These are phyloP conservation scores for Coelopa pilipes DNA, from an alignment of 2,888 invertebrate species.

Conservation along the genomic window DNA sequence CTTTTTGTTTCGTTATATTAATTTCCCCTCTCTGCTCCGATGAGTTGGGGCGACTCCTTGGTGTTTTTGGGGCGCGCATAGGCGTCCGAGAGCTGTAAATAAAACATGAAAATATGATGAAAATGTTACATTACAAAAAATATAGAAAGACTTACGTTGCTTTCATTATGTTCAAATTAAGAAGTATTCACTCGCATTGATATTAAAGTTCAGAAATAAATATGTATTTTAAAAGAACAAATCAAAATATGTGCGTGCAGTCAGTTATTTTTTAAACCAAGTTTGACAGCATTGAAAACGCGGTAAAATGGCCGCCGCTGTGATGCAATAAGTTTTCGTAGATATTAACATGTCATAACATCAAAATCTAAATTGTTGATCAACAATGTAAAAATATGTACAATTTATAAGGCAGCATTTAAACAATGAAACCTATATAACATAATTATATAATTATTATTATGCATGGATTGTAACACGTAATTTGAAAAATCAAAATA, in stretches of 20 bases:
- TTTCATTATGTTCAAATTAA: conserved; percentile 38
- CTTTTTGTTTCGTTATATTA: conserved; percentile 63
- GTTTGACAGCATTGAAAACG: conserved; percentile 37
- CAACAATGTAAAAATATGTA: too few relatives aligned
- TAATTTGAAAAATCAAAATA: too few relatives aligned
- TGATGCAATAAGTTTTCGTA: not conserved
- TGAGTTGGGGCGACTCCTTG: conserved; percentile 43
- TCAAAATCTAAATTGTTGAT: too few relatives aligned
- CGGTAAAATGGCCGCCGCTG: conserved; percentile 21
- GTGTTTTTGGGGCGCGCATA: conserved; percentile 53
- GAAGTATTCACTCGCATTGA: too few relatives aligned
- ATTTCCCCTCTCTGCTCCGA: conserved; percentile 41
- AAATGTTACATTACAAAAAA: not conserved
- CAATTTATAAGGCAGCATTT: too few relatives aligned
- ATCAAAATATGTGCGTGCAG: not conserved
- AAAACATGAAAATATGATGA: not conserved
- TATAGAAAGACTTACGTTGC: conserved; percentile 41
- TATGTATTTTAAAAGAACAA: conserved; percentile 1
- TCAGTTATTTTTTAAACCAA: conserved; percentile 42
- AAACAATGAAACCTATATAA: too few relatives aligned
- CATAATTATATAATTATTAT: too few relatives aligned
- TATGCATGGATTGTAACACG: too few relatives aligned
- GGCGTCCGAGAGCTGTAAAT: conserved; percentile 57
- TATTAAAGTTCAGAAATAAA: not conserved
- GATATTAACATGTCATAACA: not conserved